Percentiles rank a stretch among this genome's conserved stretches.
These are phyloP conservation scores for Eretmochelys imbricata DNA, from an alignment of 2,113 vertebrate species.

Conservation along the genomic window DNA sequence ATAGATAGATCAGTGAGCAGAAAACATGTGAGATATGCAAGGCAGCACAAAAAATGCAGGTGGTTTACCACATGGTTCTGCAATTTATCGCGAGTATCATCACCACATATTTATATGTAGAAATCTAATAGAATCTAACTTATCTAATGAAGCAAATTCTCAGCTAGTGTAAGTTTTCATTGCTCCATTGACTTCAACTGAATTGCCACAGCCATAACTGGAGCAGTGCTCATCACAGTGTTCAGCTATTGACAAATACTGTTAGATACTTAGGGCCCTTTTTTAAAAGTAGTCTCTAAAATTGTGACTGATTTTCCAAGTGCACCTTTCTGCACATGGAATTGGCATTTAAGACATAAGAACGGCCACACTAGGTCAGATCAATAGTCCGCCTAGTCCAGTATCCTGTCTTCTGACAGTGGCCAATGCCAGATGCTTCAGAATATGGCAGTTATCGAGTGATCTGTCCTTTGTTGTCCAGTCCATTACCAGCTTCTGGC, in stretches of 20 bases:
- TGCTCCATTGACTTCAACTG: not conserved
- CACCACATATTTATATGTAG: rapidly evolving
- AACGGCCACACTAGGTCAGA: not conserved
- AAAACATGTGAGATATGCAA: not conserved
- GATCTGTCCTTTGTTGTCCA: not conserved
- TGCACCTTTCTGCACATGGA: not conserved
- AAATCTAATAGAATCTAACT: not conserved
- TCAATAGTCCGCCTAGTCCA: not conserved
- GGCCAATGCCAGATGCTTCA: not conserved
- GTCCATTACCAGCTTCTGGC: not conserved
- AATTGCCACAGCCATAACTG: not conserved
- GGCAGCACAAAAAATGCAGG: rapidly evolving
- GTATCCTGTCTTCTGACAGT: not conserved
- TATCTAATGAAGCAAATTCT: not conserved
- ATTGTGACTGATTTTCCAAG: not conserved
- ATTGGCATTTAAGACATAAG: not conserved
- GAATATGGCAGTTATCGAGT: not conserved
- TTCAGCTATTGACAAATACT: not conserved
- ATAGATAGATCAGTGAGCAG: not conserved
- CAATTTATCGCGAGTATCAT: too few species aligned
- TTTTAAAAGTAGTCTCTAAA: not conserved
- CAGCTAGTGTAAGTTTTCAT: not conserved
- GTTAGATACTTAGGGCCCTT: not conserved
- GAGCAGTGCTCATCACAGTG: not conserved
- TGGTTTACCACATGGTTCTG: not conserved